Percentiles rank a stretch among this genome's conserved stretches.
Evolutionary conservation across 2,113 vertebrate species (phyloP).

Genomic region (Oreochromis spilurus): DNA sequence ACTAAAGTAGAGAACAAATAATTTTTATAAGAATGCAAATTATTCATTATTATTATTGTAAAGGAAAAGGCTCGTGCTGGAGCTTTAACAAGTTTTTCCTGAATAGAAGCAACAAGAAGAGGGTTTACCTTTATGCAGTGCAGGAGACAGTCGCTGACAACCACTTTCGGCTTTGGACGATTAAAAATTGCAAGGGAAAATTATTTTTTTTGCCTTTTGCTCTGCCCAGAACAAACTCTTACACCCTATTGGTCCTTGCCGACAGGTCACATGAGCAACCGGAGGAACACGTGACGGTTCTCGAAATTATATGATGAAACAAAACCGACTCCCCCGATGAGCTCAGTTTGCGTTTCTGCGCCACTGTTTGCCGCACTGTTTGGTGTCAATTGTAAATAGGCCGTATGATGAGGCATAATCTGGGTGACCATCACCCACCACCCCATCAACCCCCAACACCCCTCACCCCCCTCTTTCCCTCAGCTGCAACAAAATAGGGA

Average conservation of each 20-base stretch:
- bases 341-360: conserved; percentile 24
- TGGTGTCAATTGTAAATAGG: conserved; percentile 59
- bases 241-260: conserved; percentile 78
- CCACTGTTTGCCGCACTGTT: conserved; percentile 11
- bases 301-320: conserved; percentile 42
- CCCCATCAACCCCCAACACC: background rate
- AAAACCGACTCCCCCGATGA: conserved; percentile 57
- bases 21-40: background rate
- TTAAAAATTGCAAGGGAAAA: conserved; percentile 78
- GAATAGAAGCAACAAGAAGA: background rate
- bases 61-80: background rate
- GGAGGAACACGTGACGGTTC: conserved; percentile 78
- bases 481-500: conserved; percentile 30
- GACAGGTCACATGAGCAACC: conserved; percentile 64
- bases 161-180: conserved; percentile 78
- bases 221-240: conserved; percentile 64
- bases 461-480: background rate
- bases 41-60: background rate
- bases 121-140: conserved; percentile 63
- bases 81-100: background rate
- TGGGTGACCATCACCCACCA: conserved; percentile 57
- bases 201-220: conserved; percentile 61
- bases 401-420: conserved; percentile 49
- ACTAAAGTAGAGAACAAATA: background rate
- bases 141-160: conserved; percentile 75